Conservation (phyloP, 2,797 vertebrate species). For the Lycodopsis pacificus region DNA sequence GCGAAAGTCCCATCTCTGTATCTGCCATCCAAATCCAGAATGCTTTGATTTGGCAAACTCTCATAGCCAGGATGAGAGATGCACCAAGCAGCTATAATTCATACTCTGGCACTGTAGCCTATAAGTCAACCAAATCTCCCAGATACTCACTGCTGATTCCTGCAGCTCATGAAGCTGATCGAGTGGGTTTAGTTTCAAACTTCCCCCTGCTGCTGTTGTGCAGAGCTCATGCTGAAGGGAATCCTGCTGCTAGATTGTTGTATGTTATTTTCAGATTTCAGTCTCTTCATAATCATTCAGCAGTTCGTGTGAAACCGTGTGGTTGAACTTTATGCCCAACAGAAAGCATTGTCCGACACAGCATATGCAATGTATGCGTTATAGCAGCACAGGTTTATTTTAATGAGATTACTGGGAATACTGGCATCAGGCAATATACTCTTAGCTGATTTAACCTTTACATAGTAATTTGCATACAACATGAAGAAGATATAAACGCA, state of each 20-base stretch:
- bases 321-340: background rate
- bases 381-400: background rate
- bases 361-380: background rate
- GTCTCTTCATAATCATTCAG: background rate
- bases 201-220: constrained; percentile 13
- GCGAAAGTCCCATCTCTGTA: background rate
- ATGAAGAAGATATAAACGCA: background rate
- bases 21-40: constrained; percentile 22
- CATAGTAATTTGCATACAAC: background rate
- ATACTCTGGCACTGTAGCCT: background rate
- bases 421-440: background rate
- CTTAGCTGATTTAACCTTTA: background rate
- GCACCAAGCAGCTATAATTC: constrained; percentile 20
- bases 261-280: constrained; percentile 17
- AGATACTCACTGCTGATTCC: constrained; percentile 3
- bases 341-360: background rate
- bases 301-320: background rate
- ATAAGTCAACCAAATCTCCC: constrained; percentile 26
- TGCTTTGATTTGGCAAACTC: constrained; percentile 7
- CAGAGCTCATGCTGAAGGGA: constrained; percentile 20
- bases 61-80: constrained; percentile 10
- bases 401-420: background rate
- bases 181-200: constrained; percentile 16
- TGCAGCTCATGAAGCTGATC: constrained; percentile 8
- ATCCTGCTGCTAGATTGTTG: constrained; percentile 31